Evolutionary conservation across 2,797 vertebrate species (phyloP), one percentile per base, ranked within the genome.

Genomic region (Chrysocyon brachyurus): DNA sequence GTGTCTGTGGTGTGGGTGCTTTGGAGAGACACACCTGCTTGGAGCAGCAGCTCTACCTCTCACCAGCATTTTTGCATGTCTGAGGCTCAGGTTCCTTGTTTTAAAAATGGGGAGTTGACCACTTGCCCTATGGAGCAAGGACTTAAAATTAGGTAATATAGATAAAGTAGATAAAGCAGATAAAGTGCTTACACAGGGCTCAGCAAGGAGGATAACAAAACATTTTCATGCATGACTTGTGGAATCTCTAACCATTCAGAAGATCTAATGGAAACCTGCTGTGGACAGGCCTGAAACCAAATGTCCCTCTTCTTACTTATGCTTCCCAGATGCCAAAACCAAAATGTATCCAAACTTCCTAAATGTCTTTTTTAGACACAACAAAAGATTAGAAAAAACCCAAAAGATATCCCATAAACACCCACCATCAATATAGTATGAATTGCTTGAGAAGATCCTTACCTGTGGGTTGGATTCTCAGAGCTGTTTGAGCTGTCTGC

Each of bases 391-490:
- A 68, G 28, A 63, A 28, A 70, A 36, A 75, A 91, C 2, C 11
- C 2, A 21, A 33, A 77, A 79, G 52, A 31, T 31, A 70, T 5
- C 12, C 61, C 12, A 9, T 11, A 57, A 61, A 73, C 57, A 95
- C 72, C 28, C 22, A 91, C 54, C 9, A n/a, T 14, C 46, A 31
- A 33, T 3, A 24, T n/a, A 87, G 17, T 66, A 52, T 16, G 15
- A 52, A 49, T 81, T 96, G 79, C 68, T 72, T 1, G 40, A 87
- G 87, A 92, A 84, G 87, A 91, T 66, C 49, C 98, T 99, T 96
- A 99, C 99, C 99, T 93, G 46, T 57, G 0, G 96, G 97, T 28
- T 24, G 36, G 28, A 99, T 91, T 1, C 0, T 89, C 95, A 99
- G 93, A 0, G 2, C 92, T 0, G 92, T 97, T 79, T 54, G 97